Evolutionary conservation across 2,888 invertebrate species (phyloP).

Genomic region (Atherix ibis): DNA sequence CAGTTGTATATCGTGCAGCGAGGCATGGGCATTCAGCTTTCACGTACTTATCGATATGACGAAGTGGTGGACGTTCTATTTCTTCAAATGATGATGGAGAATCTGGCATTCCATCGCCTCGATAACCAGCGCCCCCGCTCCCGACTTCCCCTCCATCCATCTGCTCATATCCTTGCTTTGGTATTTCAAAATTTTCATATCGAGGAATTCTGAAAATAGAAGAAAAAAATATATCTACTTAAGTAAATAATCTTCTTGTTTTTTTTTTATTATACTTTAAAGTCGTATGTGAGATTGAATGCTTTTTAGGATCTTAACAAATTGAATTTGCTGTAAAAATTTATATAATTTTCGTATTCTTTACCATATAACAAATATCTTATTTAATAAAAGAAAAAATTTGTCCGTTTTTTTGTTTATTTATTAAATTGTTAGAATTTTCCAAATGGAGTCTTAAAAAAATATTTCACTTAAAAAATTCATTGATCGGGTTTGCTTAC

Average conservation of each 20-base stretch:
- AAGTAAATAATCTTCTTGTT: neutral
- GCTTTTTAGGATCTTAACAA: too few species aligned
- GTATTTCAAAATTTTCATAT: conserved; percentile 26
- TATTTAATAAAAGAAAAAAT: too few species aligned
- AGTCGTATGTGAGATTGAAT: too few species aligned
- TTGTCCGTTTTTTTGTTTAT: too few species aligned
- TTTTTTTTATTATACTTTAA: too few species aligned
- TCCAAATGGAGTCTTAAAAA: too few species aligned
- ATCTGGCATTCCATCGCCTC: conserved; percentile 41
- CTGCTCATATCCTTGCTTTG: conserved; percentile 25
- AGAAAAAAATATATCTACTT: neutral
- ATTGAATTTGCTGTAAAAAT: too few species aligned
- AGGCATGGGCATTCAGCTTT: conserved; percentile 76
- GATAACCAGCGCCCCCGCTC: conserved; percentile 4
- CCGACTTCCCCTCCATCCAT: conserved; percentile 25
- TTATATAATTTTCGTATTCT: too few species aligned
- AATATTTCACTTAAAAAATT: too few species aligned
- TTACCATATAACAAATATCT: too few species aligned
- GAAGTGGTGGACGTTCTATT: conserved; percentile 67
- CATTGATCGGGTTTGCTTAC: too few species aligned
- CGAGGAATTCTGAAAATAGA: conserved; percentile 14
- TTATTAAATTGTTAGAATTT: too few species aligned
- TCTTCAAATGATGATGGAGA: conserved; percentile 65
- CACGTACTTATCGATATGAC: conserved; percentile 76
- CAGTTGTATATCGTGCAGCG: conserved; percentile 70